Base-by-base conservation (phyloP, 2,113 vertebrate species). In the Charadrius vociferus region DNA sequence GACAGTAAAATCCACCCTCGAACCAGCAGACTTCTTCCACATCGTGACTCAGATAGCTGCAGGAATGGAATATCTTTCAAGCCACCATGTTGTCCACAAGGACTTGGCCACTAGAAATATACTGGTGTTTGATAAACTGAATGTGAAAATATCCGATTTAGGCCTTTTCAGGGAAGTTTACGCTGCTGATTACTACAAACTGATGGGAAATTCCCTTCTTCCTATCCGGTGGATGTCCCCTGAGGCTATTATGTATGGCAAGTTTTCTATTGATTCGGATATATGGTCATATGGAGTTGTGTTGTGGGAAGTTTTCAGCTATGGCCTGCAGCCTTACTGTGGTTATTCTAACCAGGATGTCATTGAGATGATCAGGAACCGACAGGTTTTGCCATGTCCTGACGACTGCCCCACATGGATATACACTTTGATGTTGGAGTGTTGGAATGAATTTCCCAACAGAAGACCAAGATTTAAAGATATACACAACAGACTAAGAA, bases 141-240 rank as follows among this genome's bases (percentile, higher is more conserved):
- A 96, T 12, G 96, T 99, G 70, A 99, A 99, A 98, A 99, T 99
- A 98, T 98, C 99, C 12, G 99, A 99, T 94, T 96, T 99, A 92
- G 99, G 99, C 67, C 98, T 99, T 77, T 99, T 99, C 96, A 98
- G 99, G 12, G 99, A 99, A 59, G 99, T 99, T 75, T 99, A 99
- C 26, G 99, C 99, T 8, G 99, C 99, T 7, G 99, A 99, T 96
- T 99, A 99, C 97, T 99, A 99, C 97, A 99, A 99, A 92, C 97
- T 99, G 52, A 98, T 98, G 97, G 99, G 99, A 21, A 98, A 98
- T 47, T 98, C 97, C 14, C 98, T 98, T 62, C 99, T 99, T 82
- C 99, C 99, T 29, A 98, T 99, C 56, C 98, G 99, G 27, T 99
- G 99, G 99, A 99, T 99, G 99, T 99, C 99, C 14, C 99, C 99